Evolutionary conservation across 1,140 invertebrate genomes (phyloP), one percentile per base, ranked within the genome.

Genomic region (Ceratosolen fusciceps): DNA sequence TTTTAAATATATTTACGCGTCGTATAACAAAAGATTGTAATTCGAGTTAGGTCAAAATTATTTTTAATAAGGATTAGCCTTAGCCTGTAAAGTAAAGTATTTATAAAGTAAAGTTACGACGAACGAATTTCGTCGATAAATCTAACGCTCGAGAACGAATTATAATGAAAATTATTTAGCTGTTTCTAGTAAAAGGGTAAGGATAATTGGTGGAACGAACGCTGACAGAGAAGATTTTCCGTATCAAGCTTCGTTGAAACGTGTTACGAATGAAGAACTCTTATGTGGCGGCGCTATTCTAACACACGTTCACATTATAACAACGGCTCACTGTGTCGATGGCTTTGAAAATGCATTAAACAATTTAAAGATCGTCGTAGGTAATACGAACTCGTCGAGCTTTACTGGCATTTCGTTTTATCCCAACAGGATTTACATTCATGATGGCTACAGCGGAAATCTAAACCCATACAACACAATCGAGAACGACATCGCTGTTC

Each of bases 211-310:
- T 2, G 34, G 31, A 0, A 0, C 0, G 1, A 1, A n/a, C n/a
- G 31, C 60, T 37, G 16, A 9, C 0, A 65, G 31, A 65, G n/a
- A 1, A 4, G 31, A 65, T 10, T 65, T 65, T 65, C 60, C 60
- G 12, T 65, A 65, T 65, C 29, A 37, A 37, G 60, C 34, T 37
- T 7, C n/a, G 37, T n/a, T 65, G 2, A 65, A n/a, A 9, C 29
- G 60, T 29, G 37, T 65, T 65, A 0, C 34, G 10, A n/a, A 9
- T 21, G 16, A 54, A 3, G 0, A 8, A 16, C 4, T 58, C 10
- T 10, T 60, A 12, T 43, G 73, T 19, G 31, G 21, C 31, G 73
- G 54, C 16, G 73, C 56, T 12, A 74, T 74, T n/a, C 60, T 74
- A 1, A 37, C n/a, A 16, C 73, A 16, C 1, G 0, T 19, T n/a